A percentile compares a stretch with the other conserved stretches of the same genome.
Evolutionary conservation across 2,888 invertebrate genomes (phyloP).

Genomic region (Himalopsyche anomala): DNA sequence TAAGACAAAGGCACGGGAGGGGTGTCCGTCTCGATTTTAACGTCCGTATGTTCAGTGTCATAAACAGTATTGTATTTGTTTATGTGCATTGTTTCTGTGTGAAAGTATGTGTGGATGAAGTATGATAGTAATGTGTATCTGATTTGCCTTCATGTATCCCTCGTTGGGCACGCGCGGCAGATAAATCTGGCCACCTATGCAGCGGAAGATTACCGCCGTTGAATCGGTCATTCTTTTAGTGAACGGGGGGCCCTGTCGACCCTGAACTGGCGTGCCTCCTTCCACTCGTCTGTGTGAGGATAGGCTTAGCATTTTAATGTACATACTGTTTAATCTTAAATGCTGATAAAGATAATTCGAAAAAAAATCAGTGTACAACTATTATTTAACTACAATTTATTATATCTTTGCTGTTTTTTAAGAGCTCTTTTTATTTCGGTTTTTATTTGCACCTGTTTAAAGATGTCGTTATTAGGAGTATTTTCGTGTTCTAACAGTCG

Average conservation of each 20-base stretch:
- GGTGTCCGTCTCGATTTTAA: not conserved
- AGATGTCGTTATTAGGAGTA: too few relatives aligned
- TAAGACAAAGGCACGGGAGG: not conserved
- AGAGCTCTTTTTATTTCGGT: too few relatives aligned
- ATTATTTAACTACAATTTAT: too few relatives aligned
- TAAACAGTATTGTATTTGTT: not conserved
- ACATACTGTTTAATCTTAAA: not conserved
- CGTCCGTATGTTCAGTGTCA: not conserved
- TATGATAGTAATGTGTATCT: not conserved
- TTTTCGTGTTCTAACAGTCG: too few relatives aligned
- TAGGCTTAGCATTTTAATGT: not conserved
- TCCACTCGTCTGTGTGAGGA: not conserved
- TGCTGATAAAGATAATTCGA: not conserved
- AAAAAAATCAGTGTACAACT: too few relatives aligned
- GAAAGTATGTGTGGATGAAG: not conserved
- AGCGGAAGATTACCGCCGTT: conserved; percentile 44
- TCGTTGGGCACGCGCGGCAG: conserved; percentile 22
- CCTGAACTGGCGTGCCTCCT: not conserved
- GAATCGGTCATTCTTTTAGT: conserved; percentile 21
- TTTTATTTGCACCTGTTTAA: too few relatives aligned
- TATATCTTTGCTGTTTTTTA: too few relatives aligned
- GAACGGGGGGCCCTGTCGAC: conserved; percentile 24
- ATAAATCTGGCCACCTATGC: conserved; percentile 55
- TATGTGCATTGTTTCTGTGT: not conserved
- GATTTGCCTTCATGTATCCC: conserved; percentile 4